Percentiles rank a stretch among this genome's conserved stretches.
Conservation (phyloP, 2,888 invertebrate genomes). For the Halictus ligatus region DNA sequence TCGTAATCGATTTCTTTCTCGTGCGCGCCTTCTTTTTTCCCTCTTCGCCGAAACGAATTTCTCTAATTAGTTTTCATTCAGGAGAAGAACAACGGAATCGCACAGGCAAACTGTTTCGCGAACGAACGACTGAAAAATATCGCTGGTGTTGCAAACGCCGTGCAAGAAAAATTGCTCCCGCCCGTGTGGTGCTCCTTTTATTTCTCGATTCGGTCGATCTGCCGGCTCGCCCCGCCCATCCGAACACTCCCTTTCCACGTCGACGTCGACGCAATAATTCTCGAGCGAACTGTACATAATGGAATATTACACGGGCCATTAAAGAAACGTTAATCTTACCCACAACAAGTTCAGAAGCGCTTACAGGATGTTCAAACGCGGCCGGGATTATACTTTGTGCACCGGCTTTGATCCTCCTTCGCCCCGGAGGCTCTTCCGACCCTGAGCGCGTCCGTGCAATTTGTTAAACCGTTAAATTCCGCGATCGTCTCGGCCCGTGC, state of each 20-base stretch:
- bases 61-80: too few species aligned
- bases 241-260: conserved; percentile 8
- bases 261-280: conserved; percentile 72
- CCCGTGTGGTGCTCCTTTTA: conserved; percentile 33
- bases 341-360: conserved; percentile 82
- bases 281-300: conserved; percentile 77
- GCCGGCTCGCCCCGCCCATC: conserved; percentile 2
- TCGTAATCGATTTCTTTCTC: conserved; percentile 66
- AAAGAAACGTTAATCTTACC: conserved; percentile 83
- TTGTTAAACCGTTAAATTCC: conserved; percentile 80
- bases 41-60: conserved; percentile 46
- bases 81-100: neutral
- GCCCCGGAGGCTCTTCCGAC: conserved; percentile 64
- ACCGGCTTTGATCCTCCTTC: conserved; percentile 79
- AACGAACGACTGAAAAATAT: conserved; percentile 13
- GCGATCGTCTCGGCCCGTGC: conserved; percentile 60
- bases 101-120: neutral
- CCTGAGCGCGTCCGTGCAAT: conserved; percentile 73
- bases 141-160: conserved; percentile 13
- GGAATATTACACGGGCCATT: conserved; percentile 84
- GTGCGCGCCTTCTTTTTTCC: conserved; percentile 60
- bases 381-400: conserved; percentile 77
- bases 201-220: conserved; percentile 53
- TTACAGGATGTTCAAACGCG: conserved; percentile 75
- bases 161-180: conserved; percentile 2